Evolutionary conservation across 2,888 invertebrate species (phyloP), one percentile per base, ranked within the genome.

Genomic region (Coenonympha arcania): DNA sequence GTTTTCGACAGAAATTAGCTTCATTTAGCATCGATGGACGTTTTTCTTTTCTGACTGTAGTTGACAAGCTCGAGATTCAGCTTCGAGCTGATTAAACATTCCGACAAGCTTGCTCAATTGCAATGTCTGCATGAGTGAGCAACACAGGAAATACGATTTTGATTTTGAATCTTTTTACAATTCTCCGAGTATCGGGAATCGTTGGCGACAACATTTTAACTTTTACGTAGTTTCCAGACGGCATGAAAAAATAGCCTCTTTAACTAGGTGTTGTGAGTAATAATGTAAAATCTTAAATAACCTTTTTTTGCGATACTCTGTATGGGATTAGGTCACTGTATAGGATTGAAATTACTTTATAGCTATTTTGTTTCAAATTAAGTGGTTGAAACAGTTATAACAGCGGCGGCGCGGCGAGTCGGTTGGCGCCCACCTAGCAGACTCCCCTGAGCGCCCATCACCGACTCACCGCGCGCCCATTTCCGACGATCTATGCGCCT

Each of bases 1-100:
- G 42, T 26, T 37, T 50, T 36, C 40, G 28, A 43, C 24, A 9
- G 45, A 48, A 50, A 51, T 51, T 48, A 54, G 51, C 36, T 26
- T 31, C 40, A 51, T 48, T 54, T 48, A 30, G 43, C 47, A 40
- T 48, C 22, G 36, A 16, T 9, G 36, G 47, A 43, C 40, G 33
- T 51, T 41, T 48, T 48, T 36, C 40, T 40, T 41, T 54, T 47
- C 48, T 45, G 54, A 54, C 48, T 51, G 54, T 51, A 54, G 45
- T 54, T 54, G 51, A 51, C 54, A 54, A 54, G 54, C 54, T 48
- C 36, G 44, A 48, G 48, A 51, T 45, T 51, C 51, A 41, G 44
- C 48, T 48, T 44, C 28, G 51, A 54, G 51, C 54, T 54, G 51
- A 54, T 54, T 54, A 54, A 48, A 54, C 48, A 54, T 51, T 54